phyloP scores from a whole-genome alignment of 2,888 invertebrate species.

The Hydraecia micacea region DNA sequence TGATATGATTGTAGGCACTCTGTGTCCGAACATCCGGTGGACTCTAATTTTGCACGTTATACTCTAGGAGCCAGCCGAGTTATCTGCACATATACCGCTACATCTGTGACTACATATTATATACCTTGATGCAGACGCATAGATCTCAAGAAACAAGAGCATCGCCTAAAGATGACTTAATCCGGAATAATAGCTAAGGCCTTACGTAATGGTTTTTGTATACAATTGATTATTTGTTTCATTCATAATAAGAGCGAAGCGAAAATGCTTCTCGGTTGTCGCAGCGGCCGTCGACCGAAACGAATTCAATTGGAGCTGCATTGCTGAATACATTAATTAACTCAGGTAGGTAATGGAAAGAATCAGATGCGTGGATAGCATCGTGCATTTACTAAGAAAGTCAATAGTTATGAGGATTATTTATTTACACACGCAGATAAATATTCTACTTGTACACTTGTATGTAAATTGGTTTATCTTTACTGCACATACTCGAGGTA shows the following conservation, averaged over 20 bases:
- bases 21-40: slow-evolving; percentile 33
- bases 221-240: neutral
- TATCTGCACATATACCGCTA: neutral
- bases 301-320: neutral
- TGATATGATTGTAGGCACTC: slow-evolving; percentile 10
- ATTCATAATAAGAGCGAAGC: neutral
- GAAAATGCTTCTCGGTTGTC: neutral
- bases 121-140: too few relatives aligned
- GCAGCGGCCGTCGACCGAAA: neutral
- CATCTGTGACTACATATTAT: neutral
- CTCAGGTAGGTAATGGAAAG: neutral
- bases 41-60: too few relatives aligned
- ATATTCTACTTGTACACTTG: neutral
- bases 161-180: neutral
- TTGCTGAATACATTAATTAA: slow-evolving; percentile 4
- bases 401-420: slow-evolving; percentile 19
- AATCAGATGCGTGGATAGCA: neutral
- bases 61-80: neutral
- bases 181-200: neutral
- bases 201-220: neutral
- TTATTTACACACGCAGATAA: neutral
- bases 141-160: neutral
- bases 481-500: slow-evolving; percentile 10
- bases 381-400: slow-evolving; percentile 22
- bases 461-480: slow-evolving; percentile 25